Evolutionary conservation across 1,140 invertebrate species (phyloP).

Genomic region (Drosophila subpulchrella): DNA sequence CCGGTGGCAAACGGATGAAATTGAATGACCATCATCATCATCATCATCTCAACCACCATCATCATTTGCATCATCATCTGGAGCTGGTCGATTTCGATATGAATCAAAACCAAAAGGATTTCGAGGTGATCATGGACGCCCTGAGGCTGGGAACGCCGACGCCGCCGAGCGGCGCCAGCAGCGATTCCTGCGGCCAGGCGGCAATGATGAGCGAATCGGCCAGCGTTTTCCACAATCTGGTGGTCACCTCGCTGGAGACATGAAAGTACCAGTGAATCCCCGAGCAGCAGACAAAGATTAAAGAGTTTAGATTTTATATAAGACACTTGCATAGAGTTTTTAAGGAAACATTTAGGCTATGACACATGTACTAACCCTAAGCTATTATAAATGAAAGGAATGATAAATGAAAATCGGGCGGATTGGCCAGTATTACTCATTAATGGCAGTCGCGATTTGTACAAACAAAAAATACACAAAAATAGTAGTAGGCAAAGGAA

Average conservation of each 20-base stretch:
- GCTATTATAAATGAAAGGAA: slow-evolving; percentile 1
- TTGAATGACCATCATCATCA: slow-evolving; percentile 8
- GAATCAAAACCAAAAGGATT: slow-evolving; percentile 84
- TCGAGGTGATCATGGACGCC: slow-evolving; percentile 85
- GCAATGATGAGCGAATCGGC: slow-evolving; percentile 90
- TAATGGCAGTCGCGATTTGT: slow-evolving; percentile 30
- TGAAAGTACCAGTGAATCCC: slow-evolving; percentile 84
- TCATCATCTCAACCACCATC: slow-evolving; percentile 12
- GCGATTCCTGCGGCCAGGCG: slow-evolving; percentile 87
- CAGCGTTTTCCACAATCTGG: slow-evolving; percentile 88
- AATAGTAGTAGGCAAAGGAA: slow-evolving; percentile 21
- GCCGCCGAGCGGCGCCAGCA: slow-evolving; percentile 80
- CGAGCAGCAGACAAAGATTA: slow-evolving; percentile 29
- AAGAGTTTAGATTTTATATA: slow-evolving; percentile 21
- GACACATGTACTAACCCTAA: slow-evolving; percentile 12
- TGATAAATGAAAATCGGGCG: slow-evolving; percentile 4
- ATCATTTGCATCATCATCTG: slow-evolving; percentile 50
- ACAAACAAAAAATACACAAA: slow-evolving; percentile 23
- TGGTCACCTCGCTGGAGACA: slow-evolving; percentile 88
- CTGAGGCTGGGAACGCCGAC: slow-evolving; percentile 83
- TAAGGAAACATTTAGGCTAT: slow-evolving; percentile 31
- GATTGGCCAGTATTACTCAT: slow-evolving; percentile 50
- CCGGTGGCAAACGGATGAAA: slow-evolving; percentile 49
- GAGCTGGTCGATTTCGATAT: slow-evolving; percentile 84
- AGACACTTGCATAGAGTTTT: slow-evolving; percentile 6